phyloP scores from a whole-genome alignment of 2,797 vertebrate genomes.

The Knipowitschia caucasica region DNA sequence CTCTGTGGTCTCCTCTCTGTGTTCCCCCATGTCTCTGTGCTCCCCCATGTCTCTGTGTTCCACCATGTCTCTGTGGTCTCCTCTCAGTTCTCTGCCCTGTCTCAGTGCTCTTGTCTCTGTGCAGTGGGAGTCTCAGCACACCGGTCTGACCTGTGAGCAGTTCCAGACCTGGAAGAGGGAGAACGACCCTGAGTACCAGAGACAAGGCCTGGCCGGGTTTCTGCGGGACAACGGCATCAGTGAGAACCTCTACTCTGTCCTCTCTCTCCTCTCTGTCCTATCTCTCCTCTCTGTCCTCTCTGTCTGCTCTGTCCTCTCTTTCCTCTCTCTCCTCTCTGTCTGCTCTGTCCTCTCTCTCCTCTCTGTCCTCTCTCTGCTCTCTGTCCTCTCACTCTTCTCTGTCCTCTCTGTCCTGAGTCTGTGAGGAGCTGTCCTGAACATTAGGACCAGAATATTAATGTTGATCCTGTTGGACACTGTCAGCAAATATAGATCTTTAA shows the following conservation, averaged over 20 bases:
- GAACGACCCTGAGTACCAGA: conserved; percentile 90
- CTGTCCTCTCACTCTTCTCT: too few relatives aligned
- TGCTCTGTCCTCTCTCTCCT: too few relatives aligned
- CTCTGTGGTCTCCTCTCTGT: neutral
- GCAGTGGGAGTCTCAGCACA: conserved; percentile 90
- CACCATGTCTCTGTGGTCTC: neutral
- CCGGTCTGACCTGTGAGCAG: conserved; percentile 83
- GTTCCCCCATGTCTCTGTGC: neutral
- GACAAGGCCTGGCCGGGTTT: conserved; percentile 86
- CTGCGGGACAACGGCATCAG: conserved; percentile 90
- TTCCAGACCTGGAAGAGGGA: conserved; percentile 89
- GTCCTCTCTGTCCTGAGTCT: too few relatives aligned
- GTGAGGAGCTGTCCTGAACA: too few relatives aligned
- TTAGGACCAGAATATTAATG: too few relatives aligned
- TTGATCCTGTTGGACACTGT: too few relatives aligned
- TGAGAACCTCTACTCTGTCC: conserved; percentile 53
- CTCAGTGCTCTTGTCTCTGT: neutral
- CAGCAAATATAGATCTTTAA: too few relatives aligned
- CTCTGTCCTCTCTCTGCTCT: too few relatives aligned
- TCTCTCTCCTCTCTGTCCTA: too few relatives aligned
- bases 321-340: neutral
- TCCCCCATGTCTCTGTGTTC: conserved; percentile 7
- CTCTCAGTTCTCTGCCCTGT: neutral
- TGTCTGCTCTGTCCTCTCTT: too few relatives aligned
- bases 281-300: too few relatives aligned